Percentiles rank a stretch among this genome's conserved stretches.
Evolutionary conservation across 1,140 invertebrate genomes (phyloP).

Genomic region (Polypedilum pembai): DNA sequence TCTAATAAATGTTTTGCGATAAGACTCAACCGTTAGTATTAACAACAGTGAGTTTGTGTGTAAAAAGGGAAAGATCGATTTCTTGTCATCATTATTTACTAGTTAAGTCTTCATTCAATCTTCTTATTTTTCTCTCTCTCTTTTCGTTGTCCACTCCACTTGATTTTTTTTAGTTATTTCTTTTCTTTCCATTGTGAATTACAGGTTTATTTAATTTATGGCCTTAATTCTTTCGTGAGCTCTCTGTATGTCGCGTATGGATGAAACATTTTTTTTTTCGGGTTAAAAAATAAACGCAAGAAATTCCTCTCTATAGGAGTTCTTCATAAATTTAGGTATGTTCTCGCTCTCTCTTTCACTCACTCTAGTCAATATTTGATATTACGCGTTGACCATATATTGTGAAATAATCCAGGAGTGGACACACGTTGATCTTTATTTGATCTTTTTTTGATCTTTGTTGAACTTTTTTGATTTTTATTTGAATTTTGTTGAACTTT

Average conservation of each 20-base stretch:
- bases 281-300: background rate
- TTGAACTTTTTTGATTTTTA: too few relatives aligned
- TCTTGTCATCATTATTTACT: constrained; percentile 14
- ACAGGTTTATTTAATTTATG: constrained; percentile 26
- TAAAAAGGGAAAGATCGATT: constrained; percentile 1
- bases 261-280: background rate
- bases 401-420: too few relatives aligned
- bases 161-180: constrained; percentile 7
- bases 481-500: too few relatives aligned
- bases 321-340: background rate
- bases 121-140: too few relatives aligned
- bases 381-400: too few relatives aligned
- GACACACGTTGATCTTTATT: too few relatives aligned
- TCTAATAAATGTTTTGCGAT: too few relatives aligned
- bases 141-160: constrained; percentile 22
- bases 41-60: background rate
- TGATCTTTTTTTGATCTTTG: too few relatives aligned
- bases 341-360: too few relatives aligned
- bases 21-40: background rate
- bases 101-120: constrained; percentile 12
- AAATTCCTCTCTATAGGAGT: constrained; percentile 5
- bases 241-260: constrained; percentile 1
- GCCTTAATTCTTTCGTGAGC: constrained; percentile 23
- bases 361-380: too few relatives aligned
- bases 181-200: constrained; percentile 22